Conservation (phyloP, 1,140 invertebrate species). For the Drosophila arizonae region DNA sequence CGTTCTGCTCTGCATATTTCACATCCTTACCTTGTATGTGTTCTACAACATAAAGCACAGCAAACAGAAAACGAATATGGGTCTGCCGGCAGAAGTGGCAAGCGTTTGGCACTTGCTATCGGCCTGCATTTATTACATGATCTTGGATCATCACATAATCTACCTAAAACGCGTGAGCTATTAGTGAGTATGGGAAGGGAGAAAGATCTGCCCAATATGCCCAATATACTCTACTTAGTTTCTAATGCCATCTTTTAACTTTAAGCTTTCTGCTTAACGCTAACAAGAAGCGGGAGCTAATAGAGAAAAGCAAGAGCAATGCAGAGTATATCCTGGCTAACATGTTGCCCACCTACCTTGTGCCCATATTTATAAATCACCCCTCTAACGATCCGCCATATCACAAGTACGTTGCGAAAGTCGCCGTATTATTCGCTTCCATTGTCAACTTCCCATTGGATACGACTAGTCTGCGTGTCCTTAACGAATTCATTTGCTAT, state of each 20-base stretch:
- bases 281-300: slow-evolving; percentile 87
- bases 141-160: slow-evolving; percentile 33
- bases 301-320: slow-evolving; percentile 88
- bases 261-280: not conserved
- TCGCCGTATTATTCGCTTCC: slow-evolving; percentile 95
- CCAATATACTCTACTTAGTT: too few relatives aligned
- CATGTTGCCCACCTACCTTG: slow-evolving; percentile 92
- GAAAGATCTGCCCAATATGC: not conserved
- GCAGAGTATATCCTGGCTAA: slow-evolving; percentile 92
- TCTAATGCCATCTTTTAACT: not conserved
- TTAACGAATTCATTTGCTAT: slow-evolving; percentile 94
- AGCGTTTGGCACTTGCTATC: slow-evolving; percentile 39
- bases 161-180: slow-evolving; percentile 37
- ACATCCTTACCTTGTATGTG: slow-evolving; percentile 84
- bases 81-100: slow-evolving; percentile 44
- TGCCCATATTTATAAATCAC: slow-evolving; percentile 88
- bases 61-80: slow-evolving; percentile 91
- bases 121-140: slow-evolving; percentile 10
- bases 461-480: slow-evolving; percentile 87
- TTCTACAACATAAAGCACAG: slow-evolving; percentile 71
- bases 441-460: slow-evolving; percentile 88
- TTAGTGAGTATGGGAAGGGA: slow-evolving; percentile 20
- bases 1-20: not conserved
- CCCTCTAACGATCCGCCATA: slow-evolving; percentile 88
- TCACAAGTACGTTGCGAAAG: slow-evolving; percentile 90